A percentile compares a stretch with the other conserved stretches of the same genome.
phyloP scores from a whole-genome alignment of 2,888 invertebrate species.

The Anarsia innoxiella region DNA sequence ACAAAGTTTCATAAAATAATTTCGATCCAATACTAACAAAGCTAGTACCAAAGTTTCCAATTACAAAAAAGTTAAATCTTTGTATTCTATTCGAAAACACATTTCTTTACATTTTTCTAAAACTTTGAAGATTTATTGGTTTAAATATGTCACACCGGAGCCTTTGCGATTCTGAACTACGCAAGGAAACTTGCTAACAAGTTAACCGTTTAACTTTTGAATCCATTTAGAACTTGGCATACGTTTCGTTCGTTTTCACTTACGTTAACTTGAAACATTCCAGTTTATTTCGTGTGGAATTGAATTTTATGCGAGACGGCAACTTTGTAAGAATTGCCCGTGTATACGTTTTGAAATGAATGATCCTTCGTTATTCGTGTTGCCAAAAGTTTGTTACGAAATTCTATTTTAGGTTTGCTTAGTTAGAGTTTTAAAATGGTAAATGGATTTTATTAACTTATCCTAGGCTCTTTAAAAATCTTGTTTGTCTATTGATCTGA shows the following conservation, averaged over 20 bases:
- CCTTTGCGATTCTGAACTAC: not conserved
- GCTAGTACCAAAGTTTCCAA: no score
- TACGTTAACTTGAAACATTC: conserved; percentile 13
- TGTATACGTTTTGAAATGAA: conserved; percentile 1
- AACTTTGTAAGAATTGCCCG: not conserved
- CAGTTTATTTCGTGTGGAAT: not conserved
- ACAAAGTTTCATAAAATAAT: no score
- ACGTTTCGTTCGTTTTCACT: conserved; percentile 25
- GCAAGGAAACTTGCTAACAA: conserved; percentile 29
- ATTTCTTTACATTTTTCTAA: not conserved
- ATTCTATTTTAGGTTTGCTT: no score
- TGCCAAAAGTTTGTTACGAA: no score
- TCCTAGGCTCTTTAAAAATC: no score
- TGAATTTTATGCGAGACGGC: not conserved
- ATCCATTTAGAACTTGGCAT: conserved; percentile 39
- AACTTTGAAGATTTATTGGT: not conserved
- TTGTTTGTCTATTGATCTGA: no score
- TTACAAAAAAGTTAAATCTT: no score
- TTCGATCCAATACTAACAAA: no score
- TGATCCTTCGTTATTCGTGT: no score
- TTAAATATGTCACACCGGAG: not conserved
- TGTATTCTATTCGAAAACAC: no score
- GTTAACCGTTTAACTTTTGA: conserved; percentile 39
- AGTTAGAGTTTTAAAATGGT: no score
- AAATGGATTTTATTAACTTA: no score